Conservation (phyloP, 2,888 invertebrate genomes). For the Lutraria lutraria region DNA sequence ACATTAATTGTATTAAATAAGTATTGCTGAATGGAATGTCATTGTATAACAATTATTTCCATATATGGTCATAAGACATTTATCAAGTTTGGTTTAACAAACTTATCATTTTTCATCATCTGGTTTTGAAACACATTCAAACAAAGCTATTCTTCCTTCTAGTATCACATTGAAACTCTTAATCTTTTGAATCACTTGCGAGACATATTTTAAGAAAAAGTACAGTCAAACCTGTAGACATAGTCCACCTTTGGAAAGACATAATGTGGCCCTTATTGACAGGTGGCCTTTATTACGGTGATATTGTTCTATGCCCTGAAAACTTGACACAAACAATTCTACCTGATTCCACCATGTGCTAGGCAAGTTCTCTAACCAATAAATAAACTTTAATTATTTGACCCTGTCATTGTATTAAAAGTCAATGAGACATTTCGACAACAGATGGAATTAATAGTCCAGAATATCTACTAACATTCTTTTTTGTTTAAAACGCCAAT, state of each 20-base stretch:
- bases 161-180: background rate
- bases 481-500: background rate
- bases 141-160: background rate
- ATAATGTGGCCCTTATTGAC: too few relatives aligned
- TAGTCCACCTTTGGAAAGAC: too few relatives aligned
- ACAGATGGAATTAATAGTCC: background rate
- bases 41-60: background rate
- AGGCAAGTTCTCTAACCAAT: too few relatives aligned
- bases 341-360: too few relatives aligned
- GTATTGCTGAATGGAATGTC: background rate
- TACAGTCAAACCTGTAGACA: too few relatives aligned
- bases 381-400: too few relatives aligned
- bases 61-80: background rate
- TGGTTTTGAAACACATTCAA: background rate
- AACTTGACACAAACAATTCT: too few relatives aligned
- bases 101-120: background rate
- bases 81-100: background rate
- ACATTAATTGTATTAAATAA: background rate
- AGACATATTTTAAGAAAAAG: background rate
- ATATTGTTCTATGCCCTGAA: too few relatives aligned
- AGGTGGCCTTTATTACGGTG: too few relatives aligned
- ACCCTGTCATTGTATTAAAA: too few relatives aligned
- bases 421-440: background rate
- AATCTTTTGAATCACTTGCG: background rate
- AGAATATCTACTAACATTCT: background rate